phyloP scores from a whole-genome alignment of 2,888 invertebrate genomes.

The Drosophila helvetica region DNA sequence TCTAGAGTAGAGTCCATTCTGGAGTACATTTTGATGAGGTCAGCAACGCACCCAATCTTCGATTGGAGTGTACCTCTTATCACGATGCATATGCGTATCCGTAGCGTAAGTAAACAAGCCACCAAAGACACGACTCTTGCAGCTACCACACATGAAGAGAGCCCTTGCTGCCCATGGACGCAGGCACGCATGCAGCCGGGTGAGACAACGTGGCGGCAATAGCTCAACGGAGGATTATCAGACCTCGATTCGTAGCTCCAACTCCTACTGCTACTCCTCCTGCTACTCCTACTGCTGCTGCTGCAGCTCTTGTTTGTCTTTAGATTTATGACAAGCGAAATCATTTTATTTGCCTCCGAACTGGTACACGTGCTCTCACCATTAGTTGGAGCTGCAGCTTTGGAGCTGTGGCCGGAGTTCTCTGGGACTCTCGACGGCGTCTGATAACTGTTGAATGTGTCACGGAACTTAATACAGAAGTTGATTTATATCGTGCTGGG shows the following conservation, averaged over 20 bases:
- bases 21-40: slow-evolving; percentile 74
- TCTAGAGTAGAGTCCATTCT: slow-evolving; percentile 75
- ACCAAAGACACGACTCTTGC: slow-evolving; percentile 10
- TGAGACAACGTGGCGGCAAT: slow-evolving; percentile 70
- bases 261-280: not conserved
- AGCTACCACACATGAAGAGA: slow-evolving; percentile 26
- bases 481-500: slow-evolving; percentile 75
- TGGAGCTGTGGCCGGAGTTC: not conserved
- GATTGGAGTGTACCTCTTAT: slow-evolving; percentile 43
- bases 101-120: slow-evolving; percentile 36
- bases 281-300: slow-evolving; percentile 15
- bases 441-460: slow-evolving; percentile 66
- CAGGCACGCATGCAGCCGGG: not conserved
- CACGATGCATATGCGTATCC: slow-evolving; percentile 41
- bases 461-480: slow-evolving; percentile 67
- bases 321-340: slow-evolving; percentile 57
- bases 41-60: slow-evolving; percentile 65
- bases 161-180: slow-evolving; percentile 16
- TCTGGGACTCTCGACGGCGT: not conserved
- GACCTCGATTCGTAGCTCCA: slow-evolving; percentile 39
- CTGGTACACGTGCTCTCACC: slow-evolving; percentile 26
- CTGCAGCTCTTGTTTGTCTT: slow-evolving; percentile 53
- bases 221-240: slow-evolving; percentile 54
- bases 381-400: slow-evolving; percentile 11
- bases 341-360: slow-evolving; percentile 20